These are phyloP conservation scores for Cepphus grylle DNA, from an alignment of 2,113 vertebrate genomes.

Conservation along the genomic window DNA sequence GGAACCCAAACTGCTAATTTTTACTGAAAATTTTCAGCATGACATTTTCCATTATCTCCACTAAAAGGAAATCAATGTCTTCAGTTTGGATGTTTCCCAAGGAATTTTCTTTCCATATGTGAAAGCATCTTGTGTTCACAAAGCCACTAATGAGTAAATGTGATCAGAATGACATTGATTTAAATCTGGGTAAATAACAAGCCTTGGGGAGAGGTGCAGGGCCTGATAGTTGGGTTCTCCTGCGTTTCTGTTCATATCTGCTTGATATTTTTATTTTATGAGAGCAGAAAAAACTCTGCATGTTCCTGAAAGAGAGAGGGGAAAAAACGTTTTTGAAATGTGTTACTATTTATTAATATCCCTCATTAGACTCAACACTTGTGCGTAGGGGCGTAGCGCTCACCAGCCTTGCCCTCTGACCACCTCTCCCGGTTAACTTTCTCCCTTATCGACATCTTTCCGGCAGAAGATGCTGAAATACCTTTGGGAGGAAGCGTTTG, in stretches of 20 bases:
- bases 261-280: background rate
- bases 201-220: background rate
- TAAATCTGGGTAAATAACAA: conserved; percentile 22
- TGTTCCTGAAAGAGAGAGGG: background rate
- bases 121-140: conserved; percentile 25
- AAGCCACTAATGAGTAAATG: background rate
- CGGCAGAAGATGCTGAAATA: background rate
- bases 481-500: background rate
- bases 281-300: background rate
- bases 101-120: conserved; percentile 1
- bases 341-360: background rate
- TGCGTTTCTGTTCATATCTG: conserved; percentile 1
- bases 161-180: background rate
- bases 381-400: background rate
- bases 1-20: background rate
- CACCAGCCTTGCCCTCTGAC: background rate
- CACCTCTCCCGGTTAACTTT: background rate
- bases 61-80: conserved; percentile 5
- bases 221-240: background rate
- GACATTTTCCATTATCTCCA: background rate
- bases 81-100: background rate
- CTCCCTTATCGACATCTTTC: background rate
- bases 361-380: background rate
- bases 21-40: background rate
- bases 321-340: background rate